Base-by-base conservation (phyloP, 2,113 vertebrate genomes). In the Myotis brandtii region DNA sequence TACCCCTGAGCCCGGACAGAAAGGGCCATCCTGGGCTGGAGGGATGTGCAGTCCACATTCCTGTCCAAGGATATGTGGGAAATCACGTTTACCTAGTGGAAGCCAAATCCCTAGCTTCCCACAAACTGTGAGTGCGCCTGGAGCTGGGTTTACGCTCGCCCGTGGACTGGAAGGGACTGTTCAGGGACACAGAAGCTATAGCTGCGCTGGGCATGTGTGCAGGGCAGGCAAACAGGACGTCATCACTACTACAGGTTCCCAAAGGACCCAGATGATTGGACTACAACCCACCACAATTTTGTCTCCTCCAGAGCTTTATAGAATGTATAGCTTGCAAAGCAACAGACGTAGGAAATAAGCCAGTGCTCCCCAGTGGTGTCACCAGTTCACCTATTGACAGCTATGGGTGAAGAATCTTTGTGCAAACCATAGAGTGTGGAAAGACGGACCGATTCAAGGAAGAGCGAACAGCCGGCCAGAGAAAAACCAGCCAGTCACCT, bases 81-180 rank as follows among this genome's bases (percentile, higher is more conserved):
- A 40, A 5, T 40, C 12, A 27, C 10, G 13, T 17, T 34, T 73
- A 52, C 86, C 76, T 4, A 52, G n/a, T 12, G 10, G 62, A 18
- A 52, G 23, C 40, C 18, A 43, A 85, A 32, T 23, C 5, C 14
- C 2, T 46, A 67, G 34, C 56, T 73, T 84, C 77, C 76, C 27
- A 9, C 32, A 40, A 6, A 73, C 16, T 6, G 25, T 43, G 72
- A 46, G 8, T 5, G 25, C 2, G 37, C 59, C 32, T 69, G 17
- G 43, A 59, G 3, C 5, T 5, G 54, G 34, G 43, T 59, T 50
- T 30, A 34, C 0, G 0, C 18, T 20, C 54, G 80, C 48, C 8
- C 9, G 5, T 1, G 16, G 75, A n/a, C 27, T 70, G 13, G 12
- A 21, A 43, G 43, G 30, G 13, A 11, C 52, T 69, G 11, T 73